Evolutionary conservation across 2,888 invertebrate species (phyloP).

Genomic region (Beris morrisii): DNA sequence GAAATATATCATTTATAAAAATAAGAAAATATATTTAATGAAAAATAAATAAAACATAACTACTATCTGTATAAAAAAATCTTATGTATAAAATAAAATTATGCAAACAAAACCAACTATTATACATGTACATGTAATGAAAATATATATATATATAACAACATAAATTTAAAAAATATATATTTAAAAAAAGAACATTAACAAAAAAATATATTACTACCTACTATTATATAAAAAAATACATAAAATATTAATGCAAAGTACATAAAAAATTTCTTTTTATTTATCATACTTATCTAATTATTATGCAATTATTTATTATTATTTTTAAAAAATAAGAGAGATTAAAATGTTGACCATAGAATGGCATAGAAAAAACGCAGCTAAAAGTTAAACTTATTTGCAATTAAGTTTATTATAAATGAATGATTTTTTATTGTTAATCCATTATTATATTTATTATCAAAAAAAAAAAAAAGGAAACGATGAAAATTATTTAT

Average conservation of each 20-base stretch:
- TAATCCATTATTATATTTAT: background rate
- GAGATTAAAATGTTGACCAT: conserved; percentile 20
- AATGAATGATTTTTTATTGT: conserved; percentile 12
- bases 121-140: conserved; percentile 13
- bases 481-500: no score
- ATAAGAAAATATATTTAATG: conserved; percentile 4
- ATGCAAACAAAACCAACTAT: conserved; percentile 10
- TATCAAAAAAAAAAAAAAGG: no score
- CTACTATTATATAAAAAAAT: no score
- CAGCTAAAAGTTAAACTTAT: background rate
- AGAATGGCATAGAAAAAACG: background rate
- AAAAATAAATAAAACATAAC: conserved; percentile 6
- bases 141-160: conserved; percentile 7
- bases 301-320: conserved; percentile 7
- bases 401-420: conserved; percentile 9
- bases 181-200: background rate
- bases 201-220: no score
- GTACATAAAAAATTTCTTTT: conserved; percentile 14
- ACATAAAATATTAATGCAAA: conserved; percentile 18
- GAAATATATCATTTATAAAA: conserved; percentile 19
- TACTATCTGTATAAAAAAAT: conserved; percentile 20
- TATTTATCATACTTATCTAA: background rate
- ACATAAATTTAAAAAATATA: conserved; percentile 15
- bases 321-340: no score
- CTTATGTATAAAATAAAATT: conserved; percentile 7